Base-by-base conservation (phyloP, 2,113 vertebrate species). In the Kryptolebias marmoratus region DNA sequence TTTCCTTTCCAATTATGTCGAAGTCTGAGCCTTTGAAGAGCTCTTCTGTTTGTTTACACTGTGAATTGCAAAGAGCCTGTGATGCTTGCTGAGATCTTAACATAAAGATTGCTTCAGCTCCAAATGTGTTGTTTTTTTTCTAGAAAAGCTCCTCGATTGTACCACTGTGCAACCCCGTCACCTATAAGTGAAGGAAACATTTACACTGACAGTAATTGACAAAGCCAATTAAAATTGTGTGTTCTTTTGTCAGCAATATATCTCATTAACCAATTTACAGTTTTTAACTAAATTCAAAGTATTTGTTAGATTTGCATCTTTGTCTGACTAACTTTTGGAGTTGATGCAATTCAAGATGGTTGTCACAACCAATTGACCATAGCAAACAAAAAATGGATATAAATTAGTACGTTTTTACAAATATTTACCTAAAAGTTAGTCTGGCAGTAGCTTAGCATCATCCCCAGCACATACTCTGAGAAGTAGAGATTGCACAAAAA, bases 1-100 rank as follows among this genome's bases (percentile, higher is more conserved):
- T 90, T 90, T 91, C 85, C 87, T 90, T 81, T 79, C 70, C 85
- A 90, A 88, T 91, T 85, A 88, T 79, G 71, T 83, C 14, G 6
- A 79, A 75, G 75, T 72, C 80, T 45, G 59, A 86, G 85, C 56
- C 85, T 86, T 84, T 90, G 85, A 89, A 90, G 85, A 83, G 82
- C 80, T 77, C 77, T 77, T 85, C 59, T 86, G 83, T 90, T 89
- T 89, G 86, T 88, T 87, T 87, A 83, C 85, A 84, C 54, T 64
- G 71, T 42, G 71, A 80, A 79, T 58, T 72, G 71, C 56, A 84
- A 88, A 87, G 77, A 68, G 80, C 68, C 78, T 84, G 67, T 85
- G 79, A 90, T 75, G 75, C 78, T 79, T 22, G 45, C 80, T 75
- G 70, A 80, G 81, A 88, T 88, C 81, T 80, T 72, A 83, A 86